Base-by-base conservation (phyloP, 2,888 invertebrate genomes). In the Scaptomyza cyrtandrae region DNA sequence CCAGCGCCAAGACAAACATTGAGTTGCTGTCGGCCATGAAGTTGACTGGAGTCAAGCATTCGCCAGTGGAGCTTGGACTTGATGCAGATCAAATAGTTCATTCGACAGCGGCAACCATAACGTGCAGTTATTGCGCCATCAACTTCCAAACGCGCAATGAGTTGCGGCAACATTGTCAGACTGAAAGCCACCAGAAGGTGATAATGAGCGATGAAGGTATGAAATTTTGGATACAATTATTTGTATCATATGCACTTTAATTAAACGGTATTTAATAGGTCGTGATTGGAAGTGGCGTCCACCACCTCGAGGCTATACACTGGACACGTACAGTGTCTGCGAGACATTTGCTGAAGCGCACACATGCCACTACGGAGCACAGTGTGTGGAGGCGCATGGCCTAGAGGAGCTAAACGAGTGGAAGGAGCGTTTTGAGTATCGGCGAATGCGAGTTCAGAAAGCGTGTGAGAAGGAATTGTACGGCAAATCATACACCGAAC, bases 311-410 rank as follows among this genome's bases (percentile, higher is more conserved):
- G 95, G 95, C 6, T 93, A 94, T 70, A 94, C 94, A 7, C 93
- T 94, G 24, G 95, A 95, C 75, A 94, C 94, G 6, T 96, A 95
- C 86, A 92, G 93, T 10, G 89, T 95, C 31, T 95, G 95, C 90
- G 94, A 94, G 79, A 93, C 93, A 83, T 95, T 93, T 90, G 90
- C 89, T 41, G 93, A 93, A 72, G 92, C 92, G 39, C 93, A 93
- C 46, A 92, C 92, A 44, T 96, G 96, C 88, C 93, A 95, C 50
- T 94, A 95, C 83, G 96, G 95, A 16, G 93, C 94, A 50, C 95
- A 95, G 85, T 96, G 96, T 90, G 94, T 95, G 10, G 95, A 95
- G 89, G 96, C 96, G 1, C 96, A 96, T 88, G 95, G 95, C 1
- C 90, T 93, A 24, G 95, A 94, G 50, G 96, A 96, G 90, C 91